Conservation (phyloP, 2,888 invertebrate genomes). For the Xanthorhoe spadicearia region DNA sequence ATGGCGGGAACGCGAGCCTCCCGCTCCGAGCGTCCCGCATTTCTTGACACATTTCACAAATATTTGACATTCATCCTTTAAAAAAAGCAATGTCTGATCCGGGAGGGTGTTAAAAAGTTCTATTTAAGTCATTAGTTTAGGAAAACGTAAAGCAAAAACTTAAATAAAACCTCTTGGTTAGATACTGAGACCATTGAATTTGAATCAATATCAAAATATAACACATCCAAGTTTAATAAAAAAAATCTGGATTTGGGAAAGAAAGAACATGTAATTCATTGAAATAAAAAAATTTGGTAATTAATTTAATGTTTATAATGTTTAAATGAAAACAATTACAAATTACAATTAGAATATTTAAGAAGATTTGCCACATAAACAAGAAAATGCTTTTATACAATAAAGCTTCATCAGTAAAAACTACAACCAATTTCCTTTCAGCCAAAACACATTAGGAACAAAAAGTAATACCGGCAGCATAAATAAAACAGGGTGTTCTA, state of each 20-base stretch:
- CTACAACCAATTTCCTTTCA: constrained; percentile 8
- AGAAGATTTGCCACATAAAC: neutral
- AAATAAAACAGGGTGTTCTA: constrained; percentile 32
- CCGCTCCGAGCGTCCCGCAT: neutral
- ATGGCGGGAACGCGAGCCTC: constrained; percentile 31
- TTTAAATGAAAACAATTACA: too few species aligned
- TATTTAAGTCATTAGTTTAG: neutral
- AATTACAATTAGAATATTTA: too few species aligned
- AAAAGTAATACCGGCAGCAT: constrained; percentile 21
- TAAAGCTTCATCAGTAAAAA: constrained; percentile 7
- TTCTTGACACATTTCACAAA: constrained; percentile 12
- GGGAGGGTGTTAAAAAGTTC: too few species aligned
- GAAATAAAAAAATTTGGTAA: neutral
- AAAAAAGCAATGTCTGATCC: too few species aligned
- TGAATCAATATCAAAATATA: too few species aligned
- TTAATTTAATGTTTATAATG: too few species aligned
- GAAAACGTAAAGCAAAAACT: neutral
- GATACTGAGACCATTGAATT: too few species aligned
- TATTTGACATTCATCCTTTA: neutral
- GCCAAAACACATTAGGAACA: constrained; percentile 15
- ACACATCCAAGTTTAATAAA: too few species aligned
- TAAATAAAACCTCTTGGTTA: too few species aligned
- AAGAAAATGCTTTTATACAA: neutral
- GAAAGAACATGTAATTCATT: neutral
- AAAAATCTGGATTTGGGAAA: too few species aligned